phyloP scores from a whole-genome alignment of 2,113 vertebrate genomes.

The Cebidichthys violaceus region DNA sequence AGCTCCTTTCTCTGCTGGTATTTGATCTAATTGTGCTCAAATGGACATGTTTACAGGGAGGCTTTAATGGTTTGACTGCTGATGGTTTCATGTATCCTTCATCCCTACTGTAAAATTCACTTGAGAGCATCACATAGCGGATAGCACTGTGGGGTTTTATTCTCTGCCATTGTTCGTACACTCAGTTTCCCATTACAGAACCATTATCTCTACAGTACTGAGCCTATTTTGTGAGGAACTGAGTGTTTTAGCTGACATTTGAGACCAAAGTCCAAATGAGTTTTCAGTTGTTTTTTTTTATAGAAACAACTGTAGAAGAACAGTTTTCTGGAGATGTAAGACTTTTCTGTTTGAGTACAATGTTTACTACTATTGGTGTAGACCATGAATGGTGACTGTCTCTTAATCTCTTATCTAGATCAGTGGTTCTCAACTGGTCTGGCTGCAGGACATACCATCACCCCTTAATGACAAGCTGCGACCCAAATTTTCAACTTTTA shows the following conservation, averaged over 20 bases:
- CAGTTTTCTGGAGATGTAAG: not conserved
- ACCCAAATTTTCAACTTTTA: too few relatives aligned
- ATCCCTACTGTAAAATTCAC: conserved; percentile 65
- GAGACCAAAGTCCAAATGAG: conserved; percentile 51
- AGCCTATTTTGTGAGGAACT: conserved; percentile 30
- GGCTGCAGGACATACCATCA: too few relatives aligned
- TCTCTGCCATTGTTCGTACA: conserved; percentile 40
- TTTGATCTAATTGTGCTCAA: conserved; percentile 59
- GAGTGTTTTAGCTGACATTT: conserved; percentile 55
- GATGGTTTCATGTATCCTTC: conserved; percentile 61
- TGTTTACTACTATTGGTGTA: conserved; percentile 3
- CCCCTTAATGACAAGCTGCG: too few relatives aligned
- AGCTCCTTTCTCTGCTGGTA: conserved; percentile 24
- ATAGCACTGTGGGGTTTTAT: conserved; percentile 42
- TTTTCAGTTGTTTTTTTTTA: not conserved
- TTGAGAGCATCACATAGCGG: conserved; percentile 40
- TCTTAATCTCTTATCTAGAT: too few relatives aligned
- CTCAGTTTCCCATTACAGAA: conserved; percentile 56
- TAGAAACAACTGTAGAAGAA: conserved; percentile 18
- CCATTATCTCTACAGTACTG: conserved; percentile 50
- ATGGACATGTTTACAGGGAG: conserved; percentile 65
- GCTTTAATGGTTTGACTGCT: conserved; percentile 55
- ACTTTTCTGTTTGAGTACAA: conserved; percentile 22
- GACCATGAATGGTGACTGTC: not conserved
- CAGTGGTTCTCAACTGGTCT: too few relatives aligned